Conservation (phyloP, 2,797 vertebrate species). For the Centropyge bicolor region DNA sequence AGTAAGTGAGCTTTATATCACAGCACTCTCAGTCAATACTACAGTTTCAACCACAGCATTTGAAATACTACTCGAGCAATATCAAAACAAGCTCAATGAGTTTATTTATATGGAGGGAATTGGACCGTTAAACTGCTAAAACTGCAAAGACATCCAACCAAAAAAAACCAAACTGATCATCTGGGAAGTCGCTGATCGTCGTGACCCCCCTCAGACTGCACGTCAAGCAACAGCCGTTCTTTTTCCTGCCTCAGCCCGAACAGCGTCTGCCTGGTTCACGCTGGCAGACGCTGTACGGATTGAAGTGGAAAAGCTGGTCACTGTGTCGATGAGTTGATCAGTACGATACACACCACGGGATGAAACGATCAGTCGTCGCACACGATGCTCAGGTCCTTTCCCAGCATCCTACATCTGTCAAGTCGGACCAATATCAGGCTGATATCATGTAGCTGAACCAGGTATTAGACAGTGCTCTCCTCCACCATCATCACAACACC, state of each 20-base stretch:
- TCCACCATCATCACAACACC: constrained; percentile 1
- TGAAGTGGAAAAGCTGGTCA: too few relatives aligned
- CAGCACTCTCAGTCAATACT: not conserved
- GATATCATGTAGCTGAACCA: not conserved
- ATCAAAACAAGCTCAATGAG: not conserved
- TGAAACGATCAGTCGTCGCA: not conserved
- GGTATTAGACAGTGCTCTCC: not conserved
- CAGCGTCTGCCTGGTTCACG: not conserved
- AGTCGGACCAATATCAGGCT: not conserved
- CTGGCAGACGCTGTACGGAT: too few relatives aligned
- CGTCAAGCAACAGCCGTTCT: not conserved
- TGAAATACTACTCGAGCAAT: not conserved
- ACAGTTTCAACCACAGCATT: not conserved
- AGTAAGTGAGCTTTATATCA: not conserved
- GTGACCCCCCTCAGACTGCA: not conserved
- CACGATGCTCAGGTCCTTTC: not conserved
- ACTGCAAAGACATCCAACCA: not conserved
- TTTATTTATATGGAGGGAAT: not conserved
- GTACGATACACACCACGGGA: too few relatives aligned
- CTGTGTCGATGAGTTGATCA: not conserved
- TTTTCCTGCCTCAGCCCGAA: not conserved
- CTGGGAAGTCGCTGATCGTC: not conserved
- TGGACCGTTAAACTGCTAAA: not conserved
- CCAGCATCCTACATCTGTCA: not conserved
- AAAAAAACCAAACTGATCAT: not conserved